Evolutionary conservation across 2,888 invertebrate genomes (phyloP).

Genomic region (Leucophora obtusa): DNA sequence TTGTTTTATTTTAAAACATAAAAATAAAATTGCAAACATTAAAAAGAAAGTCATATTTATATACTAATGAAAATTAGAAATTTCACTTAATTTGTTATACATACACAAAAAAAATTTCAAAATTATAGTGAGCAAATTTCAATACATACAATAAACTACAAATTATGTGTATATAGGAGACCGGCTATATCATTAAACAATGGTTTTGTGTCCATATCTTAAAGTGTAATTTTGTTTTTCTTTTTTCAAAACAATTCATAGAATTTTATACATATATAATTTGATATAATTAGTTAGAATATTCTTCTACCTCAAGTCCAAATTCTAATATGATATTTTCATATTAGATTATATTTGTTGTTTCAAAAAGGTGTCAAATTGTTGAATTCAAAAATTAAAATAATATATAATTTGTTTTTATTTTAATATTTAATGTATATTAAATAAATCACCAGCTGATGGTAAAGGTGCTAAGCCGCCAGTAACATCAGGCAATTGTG

Average conservation of each 20-base stretch:
- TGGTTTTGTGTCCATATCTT: neutral
- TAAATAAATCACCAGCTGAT: slow-evolving; percentile 96
- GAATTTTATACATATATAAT: slow-evolving; percentile 46
- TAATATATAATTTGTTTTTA: slow-evolving; percentile 8
- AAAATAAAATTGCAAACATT: neutral
- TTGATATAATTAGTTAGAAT: too few species aligned
- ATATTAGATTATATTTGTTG: too few species aligned
- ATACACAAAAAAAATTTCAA: neutral
- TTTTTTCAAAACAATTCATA: slow-evolving; percentile 54
- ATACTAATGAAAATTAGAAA: neutral
- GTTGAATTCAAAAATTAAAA: too few species aligned
- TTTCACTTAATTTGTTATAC: neutral
- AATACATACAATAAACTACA: neutral
- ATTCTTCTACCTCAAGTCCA: too few species aligned
- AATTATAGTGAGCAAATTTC: neutral
- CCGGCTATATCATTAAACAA: neutral
- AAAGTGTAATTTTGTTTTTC: neutral
- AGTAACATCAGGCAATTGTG: slow-evolving; percentile 93
- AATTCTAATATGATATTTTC: too few species aligned
- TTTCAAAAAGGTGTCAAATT: too few species aligned
- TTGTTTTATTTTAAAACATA: neutral
- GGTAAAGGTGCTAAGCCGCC: slow-evolving; percentile 95
- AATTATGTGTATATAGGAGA: neutral
- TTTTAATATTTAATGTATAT: slow-evolving; percentile 79
- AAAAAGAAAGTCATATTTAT: neutral